Conservation (phyloP, 1,140 invertebrate species). For the Drosophila athabasca region DNA sequence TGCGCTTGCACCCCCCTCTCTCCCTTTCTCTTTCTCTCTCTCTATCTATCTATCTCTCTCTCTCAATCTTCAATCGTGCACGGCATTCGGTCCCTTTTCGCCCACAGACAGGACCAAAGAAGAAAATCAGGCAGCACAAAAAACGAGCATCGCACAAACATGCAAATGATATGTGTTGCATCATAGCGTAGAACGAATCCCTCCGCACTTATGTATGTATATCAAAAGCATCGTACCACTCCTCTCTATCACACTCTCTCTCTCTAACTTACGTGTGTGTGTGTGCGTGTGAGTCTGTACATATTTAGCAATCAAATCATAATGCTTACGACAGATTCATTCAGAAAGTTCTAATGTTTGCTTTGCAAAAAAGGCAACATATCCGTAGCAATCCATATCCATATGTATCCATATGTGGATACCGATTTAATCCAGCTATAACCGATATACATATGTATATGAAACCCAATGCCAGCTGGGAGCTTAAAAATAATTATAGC, state of each 20-base stretch:
- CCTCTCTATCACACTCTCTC: too few species aligned
- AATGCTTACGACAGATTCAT: constrained; percentile 61
- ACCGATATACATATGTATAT: too few species aligned
- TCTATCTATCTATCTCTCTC: constrained; percentile 21
- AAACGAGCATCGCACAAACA: constrained; percentile 61
- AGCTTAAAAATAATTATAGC: too few species aligned
- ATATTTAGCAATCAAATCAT: constrained; percentile 59
- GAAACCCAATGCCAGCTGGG: too few species aligned
- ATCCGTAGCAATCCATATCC: too few species aligned
- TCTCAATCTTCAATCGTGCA: constrained; percentile 11
- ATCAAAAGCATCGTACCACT: constrained; percentile 17
- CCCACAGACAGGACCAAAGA: constrained; percentile 19
- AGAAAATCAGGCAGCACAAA: constrained; percentile 18
- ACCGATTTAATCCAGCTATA: too few species aligned
- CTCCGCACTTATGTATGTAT: constrained; percentile 18
- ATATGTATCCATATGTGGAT: too few species aligned
- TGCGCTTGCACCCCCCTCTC: constrained; percentile 15
- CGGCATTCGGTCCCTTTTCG: not conserved
- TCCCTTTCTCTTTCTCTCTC: constrained; percentile 25
- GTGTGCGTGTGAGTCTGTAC: constrained; percentile 42
- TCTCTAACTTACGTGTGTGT: constrained; percentile 2
- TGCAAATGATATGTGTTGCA: constrained; percentile 78
- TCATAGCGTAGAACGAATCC: constrained; percentile 69
- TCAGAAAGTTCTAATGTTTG: not conserved
- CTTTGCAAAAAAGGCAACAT: constrained; percentile 1